Evolutionary conservation across 2,113 vertebrate species (phyloP), one percentile per base, ranked within the genome.

Genomic region (Ptychochromis oligacanthus): DNA sequence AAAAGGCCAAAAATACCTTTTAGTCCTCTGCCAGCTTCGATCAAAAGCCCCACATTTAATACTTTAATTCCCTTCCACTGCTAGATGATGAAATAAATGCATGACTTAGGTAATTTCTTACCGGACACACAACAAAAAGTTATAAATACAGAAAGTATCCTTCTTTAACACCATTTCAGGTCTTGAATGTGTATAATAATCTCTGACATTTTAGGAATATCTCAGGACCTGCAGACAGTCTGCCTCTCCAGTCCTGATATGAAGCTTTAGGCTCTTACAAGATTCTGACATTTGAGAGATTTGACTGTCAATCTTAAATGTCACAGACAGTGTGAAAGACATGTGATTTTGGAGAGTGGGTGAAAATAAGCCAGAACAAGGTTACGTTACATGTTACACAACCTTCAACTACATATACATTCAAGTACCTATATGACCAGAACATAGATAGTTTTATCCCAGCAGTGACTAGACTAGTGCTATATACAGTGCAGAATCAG

Each of bases 221-320:
- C 49, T 70, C 49, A 77, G 80, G 82, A 82, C 56, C 79, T 59
- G 72, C 72, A 85, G 87, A 75, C 79, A 11, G 38, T 57, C n/a
- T 55, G 77, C 72, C 75, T 81, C 77, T 87, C 38, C 34, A 2
- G 49, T 58, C 49, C 54, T 74, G 57, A 82, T 84, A 59, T 88
- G 70, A 81, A 72, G 80, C 62, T 84, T 77, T 49, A 70, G 79
- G 84, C 81, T 70, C 28, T n/a, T 28, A 64, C 59, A 82, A 79
- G 75, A 77, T 49, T 86, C 74, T 83, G 85, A 85, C 88, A 93
- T 87, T 82, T 88, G 18, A 70, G 74, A 77, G 64, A 83, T 84
- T 77, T 76, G 60, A 59, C 82, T 65, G 49, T 72, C 84, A 80
- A 9, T 81, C 85, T 77, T 38, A 89, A 88, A 89, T 88, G 91